Evolutionary conservation across 2,888 invertebrate genomes (phyloP).

Genomic region (Sarcophaga rosellei): DNA sequence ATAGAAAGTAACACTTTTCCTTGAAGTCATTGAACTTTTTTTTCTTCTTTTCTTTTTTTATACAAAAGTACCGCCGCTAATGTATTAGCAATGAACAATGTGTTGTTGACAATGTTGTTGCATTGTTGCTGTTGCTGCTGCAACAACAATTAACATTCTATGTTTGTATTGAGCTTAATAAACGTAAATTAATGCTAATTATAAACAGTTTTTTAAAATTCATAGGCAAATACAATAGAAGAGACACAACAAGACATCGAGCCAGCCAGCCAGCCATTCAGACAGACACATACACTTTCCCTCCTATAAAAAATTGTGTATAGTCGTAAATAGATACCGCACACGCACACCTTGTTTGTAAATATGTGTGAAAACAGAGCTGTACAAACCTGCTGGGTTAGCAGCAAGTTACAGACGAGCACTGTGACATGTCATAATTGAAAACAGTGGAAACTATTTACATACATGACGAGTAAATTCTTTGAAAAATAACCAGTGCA

Average conservation of each 20-base stretch:
- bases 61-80: slow-evolving; percentile 47
- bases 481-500: no score
- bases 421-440: no score
- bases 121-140: not conserved
- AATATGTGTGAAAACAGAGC: not conserved
- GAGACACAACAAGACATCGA: not conserved
- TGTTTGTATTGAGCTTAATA: slow-evolving; percentile 55
- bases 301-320: not conserved
- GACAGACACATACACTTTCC: not conserved
- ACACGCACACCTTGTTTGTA: not conserved
- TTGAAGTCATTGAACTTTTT: slow-evolving; percentile 58
- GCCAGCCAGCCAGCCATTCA: no score
- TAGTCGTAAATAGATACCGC: not conserved
- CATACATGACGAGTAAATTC: no score
- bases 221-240: not conserved
- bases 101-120: slow-evolving; percentile 11
- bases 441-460: no score
- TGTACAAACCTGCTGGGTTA: not conserved
- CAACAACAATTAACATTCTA: slow-evolving; percentile 54
- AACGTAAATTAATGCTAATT: slow-evolving; percentile 70
- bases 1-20: slow-evolving; percentile 65
- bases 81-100: slow-evolving; percentile 25
- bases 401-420: no score
- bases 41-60: slow-evolving; percentile 28
- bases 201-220: slow-evolving; percentile 62